Evolutionary conservation across 1,140 invertebrate genomes (phyloP).

Genomic region (Hyles euphorbiae): DNA sequence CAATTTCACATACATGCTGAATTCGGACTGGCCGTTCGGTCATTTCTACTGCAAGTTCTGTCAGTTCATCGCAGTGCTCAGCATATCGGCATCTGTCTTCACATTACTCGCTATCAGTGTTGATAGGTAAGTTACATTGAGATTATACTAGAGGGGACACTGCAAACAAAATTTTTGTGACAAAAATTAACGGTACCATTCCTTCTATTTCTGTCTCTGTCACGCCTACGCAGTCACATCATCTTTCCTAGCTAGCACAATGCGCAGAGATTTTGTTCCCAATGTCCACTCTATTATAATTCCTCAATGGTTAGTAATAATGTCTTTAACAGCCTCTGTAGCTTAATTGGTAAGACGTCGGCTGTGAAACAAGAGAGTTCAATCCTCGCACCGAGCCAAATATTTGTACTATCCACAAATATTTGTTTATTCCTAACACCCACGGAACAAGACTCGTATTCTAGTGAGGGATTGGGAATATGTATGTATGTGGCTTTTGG

Average conservation of each 20-base stretch:
- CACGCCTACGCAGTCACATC: no score
- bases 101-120: constrained; percentile 97
- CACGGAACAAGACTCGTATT: no score
- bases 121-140: constrained; percentile 87
- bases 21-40: constrained; percentile 95
- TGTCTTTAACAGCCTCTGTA: background rate
- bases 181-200: no score
- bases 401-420: no score
- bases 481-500: no score
- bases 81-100: constrained; percentile 94
- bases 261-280: no score
- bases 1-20: constrained; percentile 95
- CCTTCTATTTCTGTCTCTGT: no score
- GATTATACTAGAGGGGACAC: no score
- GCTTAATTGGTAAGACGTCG: no score
- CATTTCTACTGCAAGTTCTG: constrained; percentile 94
- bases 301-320: background rate
- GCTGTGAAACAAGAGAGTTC: background rate
- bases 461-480: no score
- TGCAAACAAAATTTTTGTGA: no score
- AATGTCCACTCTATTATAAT: background rate
- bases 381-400: background rate
- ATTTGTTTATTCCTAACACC: background rate
- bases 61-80: constrained; percentile 93
- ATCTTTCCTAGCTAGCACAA: no score